A percentile compares a stretch with the other conserved stretches of the same genome.
Evolutionary conservation across 2,113 vertebrate species (phyloP).

Genomic region (Recurvirostra avosetta): DNA sequence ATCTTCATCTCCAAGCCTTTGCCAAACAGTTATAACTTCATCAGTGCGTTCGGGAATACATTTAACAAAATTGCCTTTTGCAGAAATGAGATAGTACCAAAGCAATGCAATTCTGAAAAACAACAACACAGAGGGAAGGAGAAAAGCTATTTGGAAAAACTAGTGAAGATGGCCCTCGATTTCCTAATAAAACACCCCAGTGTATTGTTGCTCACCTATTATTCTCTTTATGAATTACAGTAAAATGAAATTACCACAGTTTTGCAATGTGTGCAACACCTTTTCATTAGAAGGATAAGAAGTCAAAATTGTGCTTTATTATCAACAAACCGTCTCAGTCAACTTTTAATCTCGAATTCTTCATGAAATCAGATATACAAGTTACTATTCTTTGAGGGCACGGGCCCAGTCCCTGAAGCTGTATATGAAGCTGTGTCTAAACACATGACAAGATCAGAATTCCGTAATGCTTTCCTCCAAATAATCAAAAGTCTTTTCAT

Average conservation of each 20-base stretch:
- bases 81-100: conserved; percentile 49
- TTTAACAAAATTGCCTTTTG: conserved; percentile 71
- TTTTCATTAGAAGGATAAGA: conserved; percentile 22
- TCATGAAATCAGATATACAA: not conserved
- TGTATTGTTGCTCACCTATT: conserved; percentile 19
- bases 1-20: conserved; percentile 56
- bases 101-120: conserved; percentile 56
- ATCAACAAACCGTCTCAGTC: not conserved
- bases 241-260: conserved; percentile 54
- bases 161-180: conserved; percentile 40
- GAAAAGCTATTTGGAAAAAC: conserved; percentile 14
- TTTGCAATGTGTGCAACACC: not conserved
- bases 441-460: not conserved
- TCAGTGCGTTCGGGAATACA: conserved; percentile 67
- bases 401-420: not conserved
- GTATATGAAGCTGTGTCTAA: not conserved
- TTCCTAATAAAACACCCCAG: conserved; percentile 55
- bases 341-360: conserved; percentile 5
- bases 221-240: conserved; percentile 25
- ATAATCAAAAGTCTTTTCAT: not conserved
- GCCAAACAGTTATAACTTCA: conserved; percentile 74
- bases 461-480: not conserved
- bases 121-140: conserved; percentile 25
- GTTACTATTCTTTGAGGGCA: not conserved
- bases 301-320: not conserved